phyloP scores from a whole-genome alignment of 2,888 invertebrate species.

The Podotricha telesiphe region DNA sequence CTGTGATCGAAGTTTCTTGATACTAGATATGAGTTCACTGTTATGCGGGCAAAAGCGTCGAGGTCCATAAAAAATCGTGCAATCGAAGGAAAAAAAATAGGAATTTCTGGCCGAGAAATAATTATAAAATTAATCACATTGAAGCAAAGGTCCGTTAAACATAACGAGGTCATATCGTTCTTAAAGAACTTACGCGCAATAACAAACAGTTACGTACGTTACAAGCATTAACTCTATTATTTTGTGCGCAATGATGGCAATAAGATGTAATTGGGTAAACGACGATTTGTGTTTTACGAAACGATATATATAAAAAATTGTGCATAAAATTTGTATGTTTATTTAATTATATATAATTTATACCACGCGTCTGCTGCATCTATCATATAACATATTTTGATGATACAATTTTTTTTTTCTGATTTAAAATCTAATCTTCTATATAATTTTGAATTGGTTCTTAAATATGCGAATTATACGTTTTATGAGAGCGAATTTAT shows the following conservation, averaged over 20 bases:
- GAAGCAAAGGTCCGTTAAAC: not conserved
- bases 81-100: no score
- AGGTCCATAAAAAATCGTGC: no score
- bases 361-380: not conserved
- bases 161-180: slow-evolving; percentile 9
- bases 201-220: not conserved
- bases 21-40: no score
- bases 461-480: no score
- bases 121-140: slow-evolving; percentile 4
- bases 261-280: slow-evolving; percentile 16
- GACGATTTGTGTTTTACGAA: not conserved
- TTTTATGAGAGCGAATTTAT: no score
- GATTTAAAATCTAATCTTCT: no score
- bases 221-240: slow-evolving; percentile 15
- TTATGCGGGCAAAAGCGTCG: no score
- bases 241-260: slow-evolving; percentile 17
- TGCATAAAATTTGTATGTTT: not conserved
- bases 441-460: no score
- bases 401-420: no score
- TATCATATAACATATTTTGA: no score
- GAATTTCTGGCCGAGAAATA: slow-evolving; percentile 4
- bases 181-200: slow-evolving; percentile 12
- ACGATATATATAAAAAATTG: not conserved
- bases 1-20: no score
- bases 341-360: not conserved